Percentiles rank a stretch among this genome's conserved stretches.
Evolutionary conservation across 2,113 vertebrate species (phyloP).

Genomic region (Orientallactaga bullata): DNA sequence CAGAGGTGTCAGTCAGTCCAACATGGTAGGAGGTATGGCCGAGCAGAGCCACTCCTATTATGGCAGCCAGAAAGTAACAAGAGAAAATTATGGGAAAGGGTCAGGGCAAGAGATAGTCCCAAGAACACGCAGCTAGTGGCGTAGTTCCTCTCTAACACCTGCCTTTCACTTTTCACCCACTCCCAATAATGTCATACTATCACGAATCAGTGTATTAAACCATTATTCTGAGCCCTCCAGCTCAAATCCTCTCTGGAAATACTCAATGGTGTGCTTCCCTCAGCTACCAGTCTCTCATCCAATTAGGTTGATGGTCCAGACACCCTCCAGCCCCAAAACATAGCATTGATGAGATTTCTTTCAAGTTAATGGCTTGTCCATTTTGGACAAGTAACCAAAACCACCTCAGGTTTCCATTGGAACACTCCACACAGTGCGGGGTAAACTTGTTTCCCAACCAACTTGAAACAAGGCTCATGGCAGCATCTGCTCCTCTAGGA

Average conservation of each 20-base stretch:
- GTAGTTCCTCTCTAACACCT: not conserved
- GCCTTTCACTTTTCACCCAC: not conserved
- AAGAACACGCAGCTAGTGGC: not conserved
- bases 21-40: not conserved
- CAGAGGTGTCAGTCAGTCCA: not conserved
- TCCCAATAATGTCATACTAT: not conserved
- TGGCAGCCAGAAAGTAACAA: not conserved
- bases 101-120: not conserved
- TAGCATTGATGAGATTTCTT: not conserved
- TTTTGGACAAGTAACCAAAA: not conserved
- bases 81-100: not conserved
- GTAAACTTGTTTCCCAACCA: not conserved
- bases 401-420: not conserved
- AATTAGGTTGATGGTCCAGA: not conserved
- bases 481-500: not conserved
- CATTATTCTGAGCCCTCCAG: not conserved
- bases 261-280: not conserved
- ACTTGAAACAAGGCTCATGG: not conserved
- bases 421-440: not conserved
- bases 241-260: not conserved
- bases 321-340: not conserved
- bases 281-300: not conserved
- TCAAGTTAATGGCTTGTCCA: not conserved
- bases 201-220: not conserved
- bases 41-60: not conserved